Evolutionary conservation across 2,888 invertebrate genomes (phyloP).

Genomic region (Chalcosyrphus nemorum): DNA sequence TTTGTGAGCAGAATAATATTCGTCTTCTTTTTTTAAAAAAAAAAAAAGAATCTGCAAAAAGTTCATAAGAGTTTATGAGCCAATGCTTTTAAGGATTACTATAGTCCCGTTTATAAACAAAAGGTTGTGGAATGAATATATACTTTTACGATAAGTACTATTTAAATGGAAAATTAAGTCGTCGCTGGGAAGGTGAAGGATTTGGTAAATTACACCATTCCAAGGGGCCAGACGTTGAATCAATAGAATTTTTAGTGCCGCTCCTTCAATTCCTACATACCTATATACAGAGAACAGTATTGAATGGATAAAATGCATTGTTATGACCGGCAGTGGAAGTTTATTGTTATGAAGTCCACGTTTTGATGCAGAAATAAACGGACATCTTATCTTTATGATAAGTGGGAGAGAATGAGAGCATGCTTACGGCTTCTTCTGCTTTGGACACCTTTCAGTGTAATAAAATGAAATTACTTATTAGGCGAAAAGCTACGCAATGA

Average conservation of each 20-base stretch:
- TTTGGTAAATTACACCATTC: conserved; percentile 31
- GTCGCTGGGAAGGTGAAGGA: not conserved
- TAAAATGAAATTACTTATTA: not conserved
- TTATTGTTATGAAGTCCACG: conserved; percentile 11
- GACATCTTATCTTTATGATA: conserved; percentile 17
- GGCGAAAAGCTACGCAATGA: not conserved
- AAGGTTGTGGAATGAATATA: conserved; percentile 40
- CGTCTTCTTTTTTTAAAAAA: conserved; percentile 7
- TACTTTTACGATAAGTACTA: conserved; percentile 68
- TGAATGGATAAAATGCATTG: conserved; percentile 32
- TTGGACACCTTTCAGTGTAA: not conserved
- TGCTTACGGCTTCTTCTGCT: not conserved
- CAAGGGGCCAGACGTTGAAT: conserved; percentile 3
- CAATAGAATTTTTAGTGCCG: conserved; percentile 45
- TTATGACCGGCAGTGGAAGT: not conserved
- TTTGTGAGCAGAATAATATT: conserved; percentile 25
- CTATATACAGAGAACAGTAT: no score
- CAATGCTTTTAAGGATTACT: conserved; percentile 66
- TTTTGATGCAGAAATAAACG: conserved; percentile 42
- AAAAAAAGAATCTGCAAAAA: conserved; percentile 46
- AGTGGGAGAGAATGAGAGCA: not conserved
- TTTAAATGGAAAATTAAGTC: conserved; percentile 68
- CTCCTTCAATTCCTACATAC: not conserved
- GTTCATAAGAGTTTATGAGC: conserved; percentile 68
- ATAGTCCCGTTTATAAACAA: conserved; percentile 28